phyloP scores from a whole-genome alignment of 2,113 vertebrate genomes.

The Eurypyga helias region DNA sequence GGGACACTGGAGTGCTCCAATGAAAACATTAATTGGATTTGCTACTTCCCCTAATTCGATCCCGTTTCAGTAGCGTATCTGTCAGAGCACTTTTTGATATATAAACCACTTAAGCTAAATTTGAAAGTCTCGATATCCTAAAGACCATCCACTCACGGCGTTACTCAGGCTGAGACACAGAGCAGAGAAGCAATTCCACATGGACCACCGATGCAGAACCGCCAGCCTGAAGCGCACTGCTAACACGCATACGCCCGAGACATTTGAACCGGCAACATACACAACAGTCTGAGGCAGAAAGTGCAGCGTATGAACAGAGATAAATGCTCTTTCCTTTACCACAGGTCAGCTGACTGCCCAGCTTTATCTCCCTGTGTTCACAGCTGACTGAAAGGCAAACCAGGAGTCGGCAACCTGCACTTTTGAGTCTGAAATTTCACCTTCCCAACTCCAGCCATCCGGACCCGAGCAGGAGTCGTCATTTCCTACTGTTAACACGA shows the following conservation, averaged over 20 bases:
- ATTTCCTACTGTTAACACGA: neutral
- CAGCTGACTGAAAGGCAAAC: neutral
- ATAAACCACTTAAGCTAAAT: conserved; percentile 22
- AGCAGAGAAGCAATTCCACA: neutral
- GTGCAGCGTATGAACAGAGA: neutral
- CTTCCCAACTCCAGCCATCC: neutral
- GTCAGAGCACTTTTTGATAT: neutral
- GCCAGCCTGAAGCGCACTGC: neutral
- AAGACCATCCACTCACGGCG: neutral
- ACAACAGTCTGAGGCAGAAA: neutral
- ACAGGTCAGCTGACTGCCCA: neutral
- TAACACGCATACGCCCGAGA: neutral
- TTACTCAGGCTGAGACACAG: neutral
- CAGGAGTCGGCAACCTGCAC: neutral
- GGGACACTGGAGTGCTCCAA: neutral
- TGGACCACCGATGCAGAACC: neutral
- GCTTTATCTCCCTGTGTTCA: neutral
- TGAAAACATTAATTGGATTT: conserved; percentile 9
- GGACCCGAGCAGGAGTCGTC: neutral
- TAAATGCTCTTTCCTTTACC: neutral
- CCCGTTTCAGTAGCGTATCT: neutral
- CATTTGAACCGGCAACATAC: neutral
- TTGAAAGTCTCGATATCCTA: neutral
- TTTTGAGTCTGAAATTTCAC: neutral
- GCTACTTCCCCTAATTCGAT: conserved; percentile 36